Evolutionary conservation across 2,113 vertebrate species (phyloP).

Genomic region (Vombatus ursinus): DNA sequence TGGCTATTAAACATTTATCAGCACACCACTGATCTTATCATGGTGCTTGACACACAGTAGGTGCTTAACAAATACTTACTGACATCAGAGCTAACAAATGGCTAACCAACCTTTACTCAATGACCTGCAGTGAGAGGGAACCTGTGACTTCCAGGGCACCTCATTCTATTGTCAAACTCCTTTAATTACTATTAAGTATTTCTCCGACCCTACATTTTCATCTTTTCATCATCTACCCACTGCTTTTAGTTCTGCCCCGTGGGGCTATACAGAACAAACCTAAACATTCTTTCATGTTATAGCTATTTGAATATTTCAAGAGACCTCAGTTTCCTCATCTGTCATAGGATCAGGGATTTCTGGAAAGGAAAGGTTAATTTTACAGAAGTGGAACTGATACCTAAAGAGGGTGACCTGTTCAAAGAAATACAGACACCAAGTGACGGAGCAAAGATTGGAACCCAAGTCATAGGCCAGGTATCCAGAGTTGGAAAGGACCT

Average conservation of each 20-base stretch:
- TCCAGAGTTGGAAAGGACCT: background rate
- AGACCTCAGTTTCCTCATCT: background rate
- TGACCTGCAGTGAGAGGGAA: background rate
- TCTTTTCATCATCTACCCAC: background rate
- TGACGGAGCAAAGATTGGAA: background rate
- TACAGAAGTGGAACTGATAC: background rate
- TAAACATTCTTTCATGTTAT: background rate
- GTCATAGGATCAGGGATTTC: background rate
- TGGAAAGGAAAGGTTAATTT: background rate
- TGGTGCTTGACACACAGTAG: no score
- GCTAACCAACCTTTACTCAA: background rate
- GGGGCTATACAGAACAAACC: background rate
- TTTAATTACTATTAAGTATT: background rate
- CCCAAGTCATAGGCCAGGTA: background rate
- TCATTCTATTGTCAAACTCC: background rate
- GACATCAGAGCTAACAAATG: background rate
- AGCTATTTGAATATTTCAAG: background rate
- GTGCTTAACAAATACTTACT: background rate
- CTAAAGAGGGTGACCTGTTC: background rate
- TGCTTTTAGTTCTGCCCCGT: background rate
- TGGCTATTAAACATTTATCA: background rate
- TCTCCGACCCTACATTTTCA: background rate
- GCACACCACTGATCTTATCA: background rate
- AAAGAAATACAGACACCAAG: background rate
- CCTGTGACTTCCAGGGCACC: background rate